Conservation (phyloP, 2,113 vertebrate species). For the Microcebus ravelobensis region DNA sequence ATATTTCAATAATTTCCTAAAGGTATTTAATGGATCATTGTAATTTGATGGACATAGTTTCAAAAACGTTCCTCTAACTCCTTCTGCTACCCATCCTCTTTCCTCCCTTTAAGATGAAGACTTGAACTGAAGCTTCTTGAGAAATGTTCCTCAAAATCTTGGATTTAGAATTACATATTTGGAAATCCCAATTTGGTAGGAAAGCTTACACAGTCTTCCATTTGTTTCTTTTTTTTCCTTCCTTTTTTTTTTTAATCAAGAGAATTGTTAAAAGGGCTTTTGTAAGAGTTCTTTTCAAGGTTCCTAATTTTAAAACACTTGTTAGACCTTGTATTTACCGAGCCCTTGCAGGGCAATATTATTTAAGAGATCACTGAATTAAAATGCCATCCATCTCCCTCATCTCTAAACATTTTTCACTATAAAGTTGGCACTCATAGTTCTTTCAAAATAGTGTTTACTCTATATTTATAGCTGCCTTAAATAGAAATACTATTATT, state of each 20-base stretch:
- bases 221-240: background rate
- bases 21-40: background rate
- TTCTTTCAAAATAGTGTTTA: slow-evolving; percentile 52
- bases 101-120: background rate
- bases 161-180: background rate
- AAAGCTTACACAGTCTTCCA: background rate
- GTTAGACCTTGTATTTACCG: background rate
- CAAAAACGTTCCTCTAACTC: background rate
- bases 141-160: background rate
- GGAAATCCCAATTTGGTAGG: background rate
- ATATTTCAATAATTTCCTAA: background rate
- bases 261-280: background rate
- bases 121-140: background rate
- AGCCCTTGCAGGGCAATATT: slow-evolving; percentile 34
- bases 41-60: background rate
- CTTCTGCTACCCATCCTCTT: background rate
- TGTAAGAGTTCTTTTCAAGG: background rate
- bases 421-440: slow-evolving; percentile 55
- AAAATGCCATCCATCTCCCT: background rate
- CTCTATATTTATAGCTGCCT: slow-evolving; percentile 75
- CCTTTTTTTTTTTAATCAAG: background rate
- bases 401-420: background rate
- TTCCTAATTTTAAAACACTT: slow-evolving; percentile 2
- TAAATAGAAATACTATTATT: slow-evolving; percentile 73
- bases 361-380: slow-evolving; percentile 54